Conservation (phyloP, 2,888 invertebrate genomes). For the Lepetodrilus schrolli region DNA sequence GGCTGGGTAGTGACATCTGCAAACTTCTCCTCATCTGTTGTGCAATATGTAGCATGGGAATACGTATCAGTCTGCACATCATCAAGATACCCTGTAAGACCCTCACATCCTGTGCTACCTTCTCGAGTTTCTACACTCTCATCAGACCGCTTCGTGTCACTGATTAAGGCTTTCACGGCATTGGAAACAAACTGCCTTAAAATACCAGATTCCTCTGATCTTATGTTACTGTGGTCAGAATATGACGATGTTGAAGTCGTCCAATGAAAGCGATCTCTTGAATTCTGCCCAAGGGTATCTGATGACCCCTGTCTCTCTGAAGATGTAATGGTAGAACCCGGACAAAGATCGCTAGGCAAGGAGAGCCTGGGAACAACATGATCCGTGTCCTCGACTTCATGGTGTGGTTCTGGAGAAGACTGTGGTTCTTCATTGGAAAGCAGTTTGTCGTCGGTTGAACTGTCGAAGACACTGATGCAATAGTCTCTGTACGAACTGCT, state of each 20-base stretch:
- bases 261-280: not conserved
- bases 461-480: constrained; percentile 12
- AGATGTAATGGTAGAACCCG: not conserved
- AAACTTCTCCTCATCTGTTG: no score
- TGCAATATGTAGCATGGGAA: not conserved
- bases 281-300: not conserved
- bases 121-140: no score
- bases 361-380: not conserved
- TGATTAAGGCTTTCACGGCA: not conserved
- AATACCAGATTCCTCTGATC: not conserved
- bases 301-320: not conserved
- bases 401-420: not conserved
- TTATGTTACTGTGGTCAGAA: not conserved
- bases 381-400: not conserved
- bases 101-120: not conserved
- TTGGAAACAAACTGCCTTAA: not conserved
- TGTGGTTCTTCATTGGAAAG: not conserved
- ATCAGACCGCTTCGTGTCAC: no score
- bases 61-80: no score
- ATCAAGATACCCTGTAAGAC: not conserved
- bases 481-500: not conserved
- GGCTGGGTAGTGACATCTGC: no score
- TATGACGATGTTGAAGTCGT: not conserved
- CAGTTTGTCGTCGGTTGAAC: not conserved
- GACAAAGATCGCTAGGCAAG: not conserved